These are phyloP conservation scores for Heliornis fulica DNA, from an alignment of 2,113 vertebrate genomes.

Conservation along the genomic window DNA sequence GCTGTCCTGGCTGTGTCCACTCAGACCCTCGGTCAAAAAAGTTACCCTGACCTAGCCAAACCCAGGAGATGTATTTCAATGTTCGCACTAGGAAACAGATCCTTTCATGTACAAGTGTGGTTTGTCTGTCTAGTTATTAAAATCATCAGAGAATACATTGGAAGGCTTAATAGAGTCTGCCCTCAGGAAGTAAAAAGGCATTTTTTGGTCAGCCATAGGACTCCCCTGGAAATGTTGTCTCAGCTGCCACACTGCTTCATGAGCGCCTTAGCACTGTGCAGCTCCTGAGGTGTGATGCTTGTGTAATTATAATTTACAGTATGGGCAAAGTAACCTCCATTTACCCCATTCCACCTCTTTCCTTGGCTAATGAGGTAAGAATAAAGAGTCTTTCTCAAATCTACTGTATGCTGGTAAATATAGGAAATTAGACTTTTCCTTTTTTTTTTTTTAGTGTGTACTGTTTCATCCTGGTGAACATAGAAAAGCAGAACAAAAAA, in stretches of 20 bases:
- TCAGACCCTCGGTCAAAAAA: too few relatives aligned
- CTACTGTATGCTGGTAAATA: background rate
- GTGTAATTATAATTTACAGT: fast-evolving
- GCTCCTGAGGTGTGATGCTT: background rate
- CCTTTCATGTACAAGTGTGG: fast-evolving
- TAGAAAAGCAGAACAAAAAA: background rate
- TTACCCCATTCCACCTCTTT: background rate
- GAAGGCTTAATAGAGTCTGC: background rate
- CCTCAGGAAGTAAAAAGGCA: background rate
- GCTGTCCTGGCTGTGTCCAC: too few relatives aligned
- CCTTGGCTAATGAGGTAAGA: background rate
- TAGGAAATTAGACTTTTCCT: background rate
- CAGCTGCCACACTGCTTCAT: background rate
- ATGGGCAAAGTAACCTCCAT: background rate
- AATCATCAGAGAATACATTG: background rate
- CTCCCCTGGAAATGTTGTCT: background rate
- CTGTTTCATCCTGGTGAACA: background rate
- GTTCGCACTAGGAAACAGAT: background rate
- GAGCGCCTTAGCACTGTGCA: background rate
- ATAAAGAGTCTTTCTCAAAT: background rate
- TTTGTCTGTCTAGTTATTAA: background rate
- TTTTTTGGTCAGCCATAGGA: background rate
- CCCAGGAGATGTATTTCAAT: background rate
- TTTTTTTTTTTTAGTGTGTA: background rate
- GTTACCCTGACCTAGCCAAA: too few relatives aligned